phyloP scores from a whole-genome alignment of 2,113 vertebrate species.

The Patagioenas fasciata region DNA sequence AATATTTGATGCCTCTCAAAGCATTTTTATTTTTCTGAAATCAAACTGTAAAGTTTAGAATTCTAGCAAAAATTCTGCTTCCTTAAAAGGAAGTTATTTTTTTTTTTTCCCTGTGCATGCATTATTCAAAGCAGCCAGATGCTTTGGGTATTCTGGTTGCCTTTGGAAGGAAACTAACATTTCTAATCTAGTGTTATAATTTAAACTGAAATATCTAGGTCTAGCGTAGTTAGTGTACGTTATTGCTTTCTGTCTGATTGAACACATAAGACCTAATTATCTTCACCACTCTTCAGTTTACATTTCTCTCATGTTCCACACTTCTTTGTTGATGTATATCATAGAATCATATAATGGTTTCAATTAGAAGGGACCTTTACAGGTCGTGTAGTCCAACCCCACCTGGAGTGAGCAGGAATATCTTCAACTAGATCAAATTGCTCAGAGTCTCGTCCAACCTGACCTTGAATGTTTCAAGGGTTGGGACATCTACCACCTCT shows the following conservation, averaged over 20 bases:
- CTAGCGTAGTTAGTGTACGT: constrained; percentile 47
- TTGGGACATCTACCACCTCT: too few species aligned
- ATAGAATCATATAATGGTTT: too few species aligned
- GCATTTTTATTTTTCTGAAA: constrained; percentile 6
- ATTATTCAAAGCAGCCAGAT: constrained; percentile 73
- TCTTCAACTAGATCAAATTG: too few species aligned
- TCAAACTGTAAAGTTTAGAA: constrained; percentile 3
- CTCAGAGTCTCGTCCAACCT: too few species aligned
- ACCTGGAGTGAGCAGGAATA: too few species aligned
- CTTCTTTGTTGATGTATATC: neutral
- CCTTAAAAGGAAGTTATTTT: constrained; percentile 42
- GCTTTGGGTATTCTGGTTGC: constrained; percentile 53
- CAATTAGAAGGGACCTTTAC: too few species aligned
- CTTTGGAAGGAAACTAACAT: constrained; percentile 56
- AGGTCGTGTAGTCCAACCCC: too few species aligned
- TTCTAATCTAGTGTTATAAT: constrained; percentile 60
- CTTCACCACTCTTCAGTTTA: neutral
- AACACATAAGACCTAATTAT: constrained; percentile 12
- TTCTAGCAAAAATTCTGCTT: constrained; percentile 3
- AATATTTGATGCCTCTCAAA: constrained; percentile 16
- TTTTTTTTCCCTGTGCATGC: neutral
- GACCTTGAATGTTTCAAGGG: too few species aligned
- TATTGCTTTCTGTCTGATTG: constrained; percentile 40
- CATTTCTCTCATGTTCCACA: constrained; percentile 2
- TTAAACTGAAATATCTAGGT: constrained; percentile 72